Percentiles rank a stretch among this genome's conserved stretches.
phyloP scores from a whole-genome alignment of 2,888 invertebrate species.

The Noctua janthe region DNA sequence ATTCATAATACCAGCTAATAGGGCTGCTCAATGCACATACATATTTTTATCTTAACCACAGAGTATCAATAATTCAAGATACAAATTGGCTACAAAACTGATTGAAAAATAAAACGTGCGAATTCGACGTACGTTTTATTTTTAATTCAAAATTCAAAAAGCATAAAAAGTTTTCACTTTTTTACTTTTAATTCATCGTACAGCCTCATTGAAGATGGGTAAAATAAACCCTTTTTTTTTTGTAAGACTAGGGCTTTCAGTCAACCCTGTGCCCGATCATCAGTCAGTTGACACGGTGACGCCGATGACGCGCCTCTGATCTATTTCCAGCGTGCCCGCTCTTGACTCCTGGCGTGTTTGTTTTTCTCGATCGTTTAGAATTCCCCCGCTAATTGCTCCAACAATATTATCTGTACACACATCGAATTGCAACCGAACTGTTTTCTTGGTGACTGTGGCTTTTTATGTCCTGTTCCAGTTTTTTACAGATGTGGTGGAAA shows the following conservation, averaged over 20 bases:
- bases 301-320: constrained; percentile 71
- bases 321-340: constrained; percentile 79
- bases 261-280: constrained; percentile 56
- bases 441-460: constrained; percentile 42
- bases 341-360: constrained; percentile 77
- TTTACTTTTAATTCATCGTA: neutral
- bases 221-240: neutral
- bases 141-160: constrained; percentile 7
- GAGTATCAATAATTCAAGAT: neutral
- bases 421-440: constrained; percentile 61
- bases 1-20: constrained; percentile 71
- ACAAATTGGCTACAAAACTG: neutral
- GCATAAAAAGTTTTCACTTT: neutral
- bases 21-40: constrained; percentile 32
- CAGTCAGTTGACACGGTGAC: constrained; percentile 72
- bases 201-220: neutral
- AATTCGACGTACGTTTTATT: too few relatives aligned
- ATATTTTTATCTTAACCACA: neutral
- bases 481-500: constrained; percentile 16
- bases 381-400: constrained; percentile 75
- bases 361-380: constrained; percentile 74
- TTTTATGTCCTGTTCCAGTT: constrained; percentile 33
- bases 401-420: constrained; percentile 71
- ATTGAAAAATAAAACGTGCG: too few relatives aligned
- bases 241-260: constrained; percentile 11